These are phyloP conservation scores for Holcopasites calliopsidis DNA, from an alignment of 1,140 invertebrate species.

Conservation along the genomic window DNA sequence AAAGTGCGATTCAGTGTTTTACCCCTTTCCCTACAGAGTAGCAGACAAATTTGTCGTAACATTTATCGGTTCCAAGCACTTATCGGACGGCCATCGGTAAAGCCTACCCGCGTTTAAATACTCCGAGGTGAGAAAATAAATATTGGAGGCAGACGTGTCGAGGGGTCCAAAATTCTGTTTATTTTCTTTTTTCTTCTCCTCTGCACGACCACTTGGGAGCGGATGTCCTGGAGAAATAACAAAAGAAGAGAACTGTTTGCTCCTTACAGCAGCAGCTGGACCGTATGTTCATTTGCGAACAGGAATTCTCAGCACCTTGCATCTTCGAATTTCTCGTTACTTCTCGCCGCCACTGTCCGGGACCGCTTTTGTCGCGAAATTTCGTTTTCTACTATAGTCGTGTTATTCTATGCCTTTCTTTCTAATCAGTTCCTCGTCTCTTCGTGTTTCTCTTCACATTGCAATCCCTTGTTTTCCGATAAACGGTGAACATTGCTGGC, in stretches of 20 bases:
- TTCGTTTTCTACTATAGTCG: background rate
- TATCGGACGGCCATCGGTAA: background rate
- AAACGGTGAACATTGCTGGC: too few relatives aligned
- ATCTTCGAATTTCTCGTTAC: background rate
- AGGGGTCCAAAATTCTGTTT: constrained; percentile 46
- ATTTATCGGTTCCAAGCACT: background rate
- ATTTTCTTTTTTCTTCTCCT: constrained; percentile 59
- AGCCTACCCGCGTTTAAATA: constrained; percentile 10
- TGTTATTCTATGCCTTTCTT: too few relatives aligned
- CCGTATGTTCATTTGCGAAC: constrained; percentile 42
- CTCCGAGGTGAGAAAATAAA: constrained; percentile 64
- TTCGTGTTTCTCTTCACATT: too few relatives aligned
- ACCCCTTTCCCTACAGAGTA: too few relatives aligned
- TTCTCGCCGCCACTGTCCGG: background rate
- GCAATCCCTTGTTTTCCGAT: too few relatives aligned
- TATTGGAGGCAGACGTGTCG: constrained; percentile 26
- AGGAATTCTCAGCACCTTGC: background rate
- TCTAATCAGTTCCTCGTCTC: too few relatives aligned
- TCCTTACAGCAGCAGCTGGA: constrained; percentile 22
- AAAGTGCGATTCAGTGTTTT: too few relatives aligned
- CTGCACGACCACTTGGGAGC: constrained; percentile 32
- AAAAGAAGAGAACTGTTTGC: constrained; percentile 47
- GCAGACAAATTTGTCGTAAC: too few relatives aligned
- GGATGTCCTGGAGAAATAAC: constrained; percentile 14
- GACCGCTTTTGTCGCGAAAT: background rate